phyloP scores from a whole-genome alignment of 2,797 vertebrate species.

The Mycteria americana region DNA sequence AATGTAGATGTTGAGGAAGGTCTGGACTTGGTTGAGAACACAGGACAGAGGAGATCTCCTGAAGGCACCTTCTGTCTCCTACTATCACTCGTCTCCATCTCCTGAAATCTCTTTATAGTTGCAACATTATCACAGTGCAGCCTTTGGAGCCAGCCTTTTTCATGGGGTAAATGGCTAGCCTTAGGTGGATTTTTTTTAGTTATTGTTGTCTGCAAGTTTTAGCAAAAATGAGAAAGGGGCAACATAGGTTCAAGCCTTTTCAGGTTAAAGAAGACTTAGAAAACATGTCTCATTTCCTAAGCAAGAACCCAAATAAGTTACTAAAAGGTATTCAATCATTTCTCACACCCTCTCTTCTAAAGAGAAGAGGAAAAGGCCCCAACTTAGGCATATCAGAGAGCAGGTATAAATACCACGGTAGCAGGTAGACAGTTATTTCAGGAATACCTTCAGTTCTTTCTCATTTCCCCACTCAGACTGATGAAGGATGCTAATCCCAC shows the following conservation, averaged over 20 bases:
- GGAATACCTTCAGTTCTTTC: not conserved
- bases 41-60: not conserved
- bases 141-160: not conserved
- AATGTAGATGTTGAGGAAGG: not conserved
- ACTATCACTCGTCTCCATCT: not conserved
- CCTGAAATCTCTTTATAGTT: not conserved
- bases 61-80: not conserved
- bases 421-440: not conserved
- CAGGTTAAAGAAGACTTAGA: not conserved
- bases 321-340: not conserved
- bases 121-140: not conserved
- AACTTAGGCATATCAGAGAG: not conserved
- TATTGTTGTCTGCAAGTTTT: not conserved
- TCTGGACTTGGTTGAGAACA: not conserved
- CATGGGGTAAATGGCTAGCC: not conserved
- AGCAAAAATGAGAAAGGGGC: not conserved
- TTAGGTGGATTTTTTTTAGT: not conserved
- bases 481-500: not conserved
- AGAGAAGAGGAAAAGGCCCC: not conserved
- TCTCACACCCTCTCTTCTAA: not conserved
- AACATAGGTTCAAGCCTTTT: not conserved
- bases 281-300: not conserved
- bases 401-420: not conserved
- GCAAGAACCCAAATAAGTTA: not conserved
- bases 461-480: not conserved